Evolutionary conservation across 2,888 invertebrate genomes (phyloP).

Genomic region (Callosobruchus maculatus): DNA sequence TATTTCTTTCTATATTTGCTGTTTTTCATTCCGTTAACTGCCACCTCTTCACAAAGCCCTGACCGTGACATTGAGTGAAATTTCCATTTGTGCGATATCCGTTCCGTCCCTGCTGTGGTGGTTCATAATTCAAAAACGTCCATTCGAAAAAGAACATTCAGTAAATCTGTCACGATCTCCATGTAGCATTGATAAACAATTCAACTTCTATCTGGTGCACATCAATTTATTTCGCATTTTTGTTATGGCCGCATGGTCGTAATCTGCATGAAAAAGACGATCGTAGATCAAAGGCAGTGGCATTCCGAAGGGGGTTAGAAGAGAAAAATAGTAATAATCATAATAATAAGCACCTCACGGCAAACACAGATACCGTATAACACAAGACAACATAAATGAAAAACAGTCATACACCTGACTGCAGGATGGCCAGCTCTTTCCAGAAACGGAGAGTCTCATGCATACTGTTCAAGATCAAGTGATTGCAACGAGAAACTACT

Average conservation of each 20-base stretch:
- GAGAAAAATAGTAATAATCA: background rate
- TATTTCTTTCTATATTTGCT: too few relatives aligned
- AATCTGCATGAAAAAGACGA: slow-evolving; percentile 8
- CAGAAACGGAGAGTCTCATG: too few relatives aligned
- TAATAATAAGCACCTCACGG: too few relatives aligned
- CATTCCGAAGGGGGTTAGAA: too few relatives aligned
- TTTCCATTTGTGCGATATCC: background rate
- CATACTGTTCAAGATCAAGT: too few relatives aligned
- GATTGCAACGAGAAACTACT: too few relatives aligned
- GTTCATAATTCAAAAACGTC: slow-evolving; percentile 27
- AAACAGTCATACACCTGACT: too few relatives aligned
- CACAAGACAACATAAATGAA: too few relatives aligned
- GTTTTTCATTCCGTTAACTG: background rate
- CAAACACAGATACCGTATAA: too few relatives aligned
- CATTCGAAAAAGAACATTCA: slow-evolving; percentile 22
- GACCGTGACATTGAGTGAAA: background rate
- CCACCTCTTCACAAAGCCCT: background rate
- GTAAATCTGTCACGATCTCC: slow-evolving; percentile 28
- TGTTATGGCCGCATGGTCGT: slow-evolving; percentile 29
- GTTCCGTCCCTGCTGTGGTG: background rate
- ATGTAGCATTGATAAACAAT: slow-evolving; percentile 32
- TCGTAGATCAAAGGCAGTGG: background rate
- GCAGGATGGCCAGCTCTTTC: too few relatives aligned
- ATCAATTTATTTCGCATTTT: slow-evolving; percentile 34
- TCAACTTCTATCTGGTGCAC: slow-evolving; percentile 29